Evolutionary conservation across 2,113 vertebrate genomes (phyloP), one percentile per base, ranked within the genome.

Genomic region (Macaca nemestrina): DNA sequence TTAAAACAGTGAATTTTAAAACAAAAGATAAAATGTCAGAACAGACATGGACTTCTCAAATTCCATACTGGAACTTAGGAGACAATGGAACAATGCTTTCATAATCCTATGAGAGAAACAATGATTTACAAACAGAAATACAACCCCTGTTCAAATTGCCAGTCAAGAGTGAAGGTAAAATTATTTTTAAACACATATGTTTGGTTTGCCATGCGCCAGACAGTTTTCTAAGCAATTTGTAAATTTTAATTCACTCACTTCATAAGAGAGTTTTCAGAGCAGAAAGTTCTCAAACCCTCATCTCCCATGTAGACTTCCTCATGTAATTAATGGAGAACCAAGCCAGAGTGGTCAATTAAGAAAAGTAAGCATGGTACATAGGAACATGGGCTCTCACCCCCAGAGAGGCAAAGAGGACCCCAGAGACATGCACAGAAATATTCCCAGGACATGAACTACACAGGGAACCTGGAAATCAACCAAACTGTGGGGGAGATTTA

Each of bases 321-420:
- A 32, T 18, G 8, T 61, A 89, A 82, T 25, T 30, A 89, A 81
- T 52, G 40, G 23, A 89, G 61, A 95, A 59, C 38, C n/a, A 32
- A 32, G 30, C 14, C 22, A 94, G 38, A 86, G 27, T 2, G 72
- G 18, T 59, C 57, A 79, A 43, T 2, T 13, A 94, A 87, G 61
- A 45, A 55, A 5, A 38, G 2, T 35, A 72, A 0, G 0, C 20
- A 55, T 0, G 4, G 6, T 14, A 5, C 12, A 64, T 0, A 81
- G 23, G 27, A 27, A 12, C 2, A 32, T 5, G 6, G 12, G 45
- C 2, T 72, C 5, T 67, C 52, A 68, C 2, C 2, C 55, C 10
- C 22, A 2, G 7, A 73, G 50, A 93, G 27, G 38, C 40, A 91
- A 75, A 9, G 12, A 9, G 1, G 12, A 32, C 20, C 48, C 35